Percentiles rank a stretch among this genome's conserved stretches.
Conservation (phyloP, 1,140 invertebrate genomes). For the Drosophila seguyi region DNA sequence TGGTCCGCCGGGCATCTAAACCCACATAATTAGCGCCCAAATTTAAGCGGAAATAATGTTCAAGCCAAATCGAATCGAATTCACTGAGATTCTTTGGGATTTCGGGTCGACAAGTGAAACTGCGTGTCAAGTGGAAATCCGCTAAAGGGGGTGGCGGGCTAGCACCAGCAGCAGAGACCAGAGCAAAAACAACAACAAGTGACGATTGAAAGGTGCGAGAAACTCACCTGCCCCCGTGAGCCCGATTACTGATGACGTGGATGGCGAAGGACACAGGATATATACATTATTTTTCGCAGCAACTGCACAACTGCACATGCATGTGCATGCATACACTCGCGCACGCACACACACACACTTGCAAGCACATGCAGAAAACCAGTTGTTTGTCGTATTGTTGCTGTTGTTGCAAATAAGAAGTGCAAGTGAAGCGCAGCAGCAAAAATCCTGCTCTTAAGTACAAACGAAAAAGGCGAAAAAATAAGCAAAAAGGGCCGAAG, state of each 20-base stretch:
- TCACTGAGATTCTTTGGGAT: not conserved
- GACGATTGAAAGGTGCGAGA: slow-evolving; percentile 28
- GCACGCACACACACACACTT: slow-evolving; percentile 14
- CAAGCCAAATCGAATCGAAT: slow-evolving; percentile 1
- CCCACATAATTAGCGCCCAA: slow-evolving; percentile 2
- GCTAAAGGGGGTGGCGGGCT: slow-evolving; percentile 29
- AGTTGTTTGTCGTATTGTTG: slow-evolving; percentile 27
- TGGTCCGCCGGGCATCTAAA: slow-evolving; percentile 14
- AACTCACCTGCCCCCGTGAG: slow-evolving; percentile 63
- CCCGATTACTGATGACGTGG: slow-evolving; percentile 70
- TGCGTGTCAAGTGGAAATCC: slow-evolving; percentile 42
- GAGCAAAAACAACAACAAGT: slow-evolving; percentile 18
- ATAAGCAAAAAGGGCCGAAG: slow-evolving; percentile 48
- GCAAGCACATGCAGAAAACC: slow-evolving; percentile 43
- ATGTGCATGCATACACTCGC: slow-evolving; percentile 35
- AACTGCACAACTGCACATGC: slow-evolving; percentile 54
- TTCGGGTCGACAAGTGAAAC: slow-evolving; percentile 10
- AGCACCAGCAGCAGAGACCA: slow-evolving; percentile 16
- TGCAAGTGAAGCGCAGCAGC: slow-evolving; percentile 42
- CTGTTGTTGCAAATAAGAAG: slow-evolving; percentile 42
- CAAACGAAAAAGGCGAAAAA: slow-evolving; percentile 48
- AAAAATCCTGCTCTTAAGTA: slow-evolving; percentile 56
- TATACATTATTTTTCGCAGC: slow-evolving; percentile 56
- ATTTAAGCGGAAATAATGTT: slow-evolving; percentile 1
- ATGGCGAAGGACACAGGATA: slow-evolving; percentile 50